Evolutionary conservation across 2,797 vertebrate genomes (phyloP).

Genomic region (Halcyon smyrnensis): DNA sequence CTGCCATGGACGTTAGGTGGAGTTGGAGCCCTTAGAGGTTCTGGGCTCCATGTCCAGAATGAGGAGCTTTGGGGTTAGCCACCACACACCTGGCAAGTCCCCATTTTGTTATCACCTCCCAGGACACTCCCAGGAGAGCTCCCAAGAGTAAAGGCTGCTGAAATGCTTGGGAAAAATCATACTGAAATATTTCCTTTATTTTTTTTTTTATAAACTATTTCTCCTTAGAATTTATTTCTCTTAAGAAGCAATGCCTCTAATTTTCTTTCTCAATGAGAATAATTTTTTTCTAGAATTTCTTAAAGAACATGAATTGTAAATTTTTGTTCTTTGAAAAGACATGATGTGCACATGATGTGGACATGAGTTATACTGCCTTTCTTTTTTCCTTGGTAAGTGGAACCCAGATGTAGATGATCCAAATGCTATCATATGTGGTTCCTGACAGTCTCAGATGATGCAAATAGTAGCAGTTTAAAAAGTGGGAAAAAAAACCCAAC

Average conservation of each 20-base stretch:
- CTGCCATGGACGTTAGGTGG: neutral
- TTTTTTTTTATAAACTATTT: neutral
- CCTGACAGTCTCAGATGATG: neutral
- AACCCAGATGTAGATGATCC: neutral
- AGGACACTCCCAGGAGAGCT: neutral
- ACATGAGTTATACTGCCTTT: neutral
- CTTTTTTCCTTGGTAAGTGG: neutral
- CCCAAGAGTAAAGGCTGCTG: neutral
- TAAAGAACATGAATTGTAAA: neutral
- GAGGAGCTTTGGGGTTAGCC: neutral
- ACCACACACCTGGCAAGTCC: neutral
- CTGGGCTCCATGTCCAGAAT: neutral
- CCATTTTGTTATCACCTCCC: neutral
- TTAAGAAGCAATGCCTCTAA: neutral
- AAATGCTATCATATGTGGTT: neutral
- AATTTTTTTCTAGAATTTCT: neutral
- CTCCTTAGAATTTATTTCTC: neutral
- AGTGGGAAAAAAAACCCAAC: neutral
- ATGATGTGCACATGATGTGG: neutral
- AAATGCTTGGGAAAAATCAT: neutral
- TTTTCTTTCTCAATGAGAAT: neutral
- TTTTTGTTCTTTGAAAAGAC: neutral
- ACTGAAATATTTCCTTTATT: neutral
- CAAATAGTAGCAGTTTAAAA: neutral
- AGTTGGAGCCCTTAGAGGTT: neutral